Evolutionary conservation across 2,888 invertebrate species (phyloP).

Genomic region (Ceraclea dissimilis): DNA sequence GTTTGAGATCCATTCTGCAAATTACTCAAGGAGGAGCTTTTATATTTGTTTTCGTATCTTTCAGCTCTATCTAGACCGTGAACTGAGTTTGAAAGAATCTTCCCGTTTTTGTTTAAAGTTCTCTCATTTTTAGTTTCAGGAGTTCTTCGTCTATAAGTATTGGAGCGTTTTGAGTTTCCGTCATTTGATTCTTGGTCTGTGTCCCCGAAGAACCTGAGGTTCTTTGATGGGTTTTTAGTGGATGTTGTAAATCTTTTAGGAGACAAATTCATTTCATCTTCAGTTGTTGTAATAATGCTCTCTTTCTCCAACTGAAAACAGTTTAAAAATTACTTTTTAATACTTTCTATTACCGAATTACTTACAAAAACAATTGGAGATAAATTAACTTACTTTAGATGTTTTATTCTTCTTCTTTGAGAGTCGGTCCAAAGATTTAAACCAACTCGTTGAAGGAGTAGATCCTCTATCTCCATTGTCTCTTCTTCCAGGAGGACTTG

Average conservation of each 20-base stretch:
- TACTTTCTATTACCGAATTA: no score
- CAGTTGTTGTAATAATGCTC: slow-evolving; percentile 47
- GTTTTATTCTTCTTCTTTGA: slow-evolving; percentile 56
- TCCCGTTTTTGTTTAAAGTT: slow-evolving; percentile 15
- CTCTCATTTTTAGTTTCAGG: slow-evolving; percentile 7
- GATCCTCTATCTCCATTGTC: slow-evolving; percentile 28
- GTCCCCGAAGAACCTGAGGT: slow-evolving; percentile 76
- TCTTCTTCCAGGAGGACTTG: slow-evolving; percentile 38
- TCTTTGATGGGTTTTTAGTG: slow-evolving; percentile 52
- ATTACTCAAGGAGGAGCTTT: slow-evolving; percentile 43
- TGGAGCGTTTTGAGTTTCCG: slow-evolving; percentile 31
- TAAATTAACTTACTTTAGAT: slow-evolving; percentile 37
- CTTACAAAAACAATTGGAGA: neutral
- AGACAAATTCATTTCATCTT: slow-evolving; percentile 43
- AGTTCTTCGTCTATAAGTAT: slow-evolving; percentile 32
- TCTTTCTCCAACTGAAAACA: slow-evolving; percentile 41
- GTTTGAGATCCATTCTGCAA: slow-evolving; percentile 32
- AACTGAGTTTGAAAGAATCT: slow-evolving; percentile 41
- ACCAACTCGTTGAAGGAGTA: slow-evolving; percentile 60
- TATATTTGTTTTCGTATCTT: slow-evolving; percentile 36
- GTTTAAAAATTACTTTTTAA: no score
- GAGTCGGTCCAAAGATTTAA: slow-evolving; percentile 68
- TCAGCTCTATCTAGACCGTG: slow-evolving; percentile 42
- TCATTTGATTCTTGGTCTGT: slow-evolving; percentile 70
- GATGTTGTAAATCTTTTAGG: slow-evolving; percentile 35